phyloP scores from a whole-genome alignment of 2,888 invertebrate genomes.

The Adineta ricciae region DNA sequence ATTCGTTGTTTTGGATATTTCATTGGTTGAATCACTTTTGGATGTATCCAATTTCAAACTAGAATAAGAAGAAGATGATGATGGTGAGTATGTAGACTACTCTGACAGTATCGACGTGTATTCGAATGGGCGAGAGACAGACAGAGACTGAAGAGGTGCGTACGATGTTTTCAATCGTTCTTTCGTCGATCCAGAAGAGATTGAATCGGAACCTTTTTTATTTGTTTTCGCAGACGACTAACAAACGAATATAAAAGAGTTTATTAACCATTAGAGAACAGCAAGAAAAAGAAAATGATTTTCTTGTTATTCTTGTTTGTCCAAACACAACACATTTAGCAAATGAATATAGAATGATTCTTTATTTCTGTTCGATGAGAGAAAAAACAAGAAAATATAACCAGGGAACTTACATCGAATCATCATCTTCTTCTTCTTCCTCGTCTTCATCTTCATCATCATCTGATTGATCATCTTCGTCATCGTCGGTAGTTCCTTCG shows the following conservation, averaged over 20 bases:
- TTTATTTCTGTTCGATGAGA: not conserved
- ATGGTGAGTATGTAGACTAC: no score
- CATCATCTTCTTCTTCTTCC: slow-evolving; percentile 10
- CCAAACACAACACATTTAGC: not conserved
- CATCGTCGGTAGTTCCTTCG: not conserved
- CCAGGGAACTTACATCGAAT: not conserved
- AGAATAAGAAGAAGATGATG: not conserved
- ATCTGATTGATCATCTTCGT: not conserved
- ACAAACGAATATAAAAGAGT: not conserved
- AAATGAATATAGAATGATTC: not conserved
- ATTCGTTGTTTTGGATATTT: not conserved
- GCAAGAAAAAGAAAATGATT: not conserved
- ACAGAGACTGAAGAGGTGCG: no score
- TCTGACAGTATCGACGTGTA: no score
- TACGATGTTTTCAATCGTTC: not conserved
- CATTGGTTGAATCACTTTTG: not conserved
- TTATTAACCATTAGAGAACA: not conserved
- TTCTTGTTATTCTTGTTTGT: not conserved
- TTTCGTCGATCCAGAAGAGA: not conserved
- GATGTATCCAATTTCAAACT: not conserved
- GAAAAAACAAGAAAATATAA: not conserved
- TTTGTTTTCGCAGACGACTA: not conserved
- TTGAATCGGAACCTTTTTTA: not conserved
- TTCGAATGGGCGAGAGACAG: no score
- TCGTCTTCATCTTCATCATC: not conserved